Evolutionary conservation across 2,113 vertebrate species (phyloP).

Genomic region (Tragelaphus imberbis): DNA sequence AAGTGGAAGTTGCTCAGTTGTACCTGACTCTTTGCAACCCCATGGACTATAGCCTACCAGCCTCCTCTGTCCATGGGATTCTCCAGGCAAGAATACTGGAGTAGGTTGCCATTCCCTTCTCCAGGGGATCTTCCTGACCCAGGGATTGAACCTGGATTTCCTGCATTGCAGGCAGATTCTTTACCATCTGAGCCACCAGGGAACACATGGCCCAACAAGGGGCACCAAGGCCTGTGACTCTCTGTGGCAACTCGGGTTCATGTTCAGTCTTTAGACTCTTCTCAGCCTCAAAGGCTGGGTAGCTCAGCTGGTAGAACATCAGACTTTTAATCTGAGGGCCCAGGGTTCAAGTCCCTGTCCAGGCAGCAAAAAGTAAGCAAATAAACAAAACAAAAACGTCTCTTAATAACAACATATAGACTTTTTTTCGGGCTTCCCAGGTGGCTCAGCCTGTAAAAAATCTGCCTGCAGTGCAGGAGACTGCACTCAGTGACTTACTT

Average conservation of each 20-base stretch:
- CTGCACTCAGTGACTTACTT: not conserved
- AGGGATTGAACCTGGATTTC: not conserved
- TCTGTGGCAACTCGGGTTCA: not conserved
- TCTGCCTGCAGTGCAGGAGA: not conserved
- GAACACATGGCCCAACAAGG: not conserved
- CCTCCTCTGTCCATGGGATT: not conserved
- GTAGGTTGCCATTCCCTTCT: not conserved
- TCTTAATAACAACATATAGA: not conserved
- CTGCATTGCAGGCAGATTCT: not conserved
- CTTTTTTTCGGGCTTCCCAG: rapidly evolving
- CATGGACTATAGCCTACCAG: not conserved
- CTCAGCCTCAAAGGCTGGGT: not conserved
- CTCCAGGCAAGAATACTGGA: not conserved
- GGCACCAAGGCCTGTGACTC: not conserved
- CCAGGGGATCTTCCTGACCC: not conserved
- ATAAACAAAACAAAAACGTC: not conserved
- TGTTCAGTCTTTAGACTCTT: not conserved
- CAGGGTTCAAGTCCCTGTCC: not conserved
- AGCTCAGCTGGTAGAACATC: not conserved
- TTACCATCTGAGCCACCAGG: not conserved
- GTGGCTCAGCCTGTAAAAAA: not conserved
- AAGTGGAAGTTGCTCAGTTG: not conserved
- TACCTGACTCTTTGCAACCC: not conserved
- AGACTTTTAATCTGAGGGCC: not conserved
- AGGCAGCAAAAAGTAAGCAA: not conserved